These are phyloP conservation scores for Columba livia DNA, from an alignment of 2,113 vertebrate species.

Conservation along the genomic window DNA sequence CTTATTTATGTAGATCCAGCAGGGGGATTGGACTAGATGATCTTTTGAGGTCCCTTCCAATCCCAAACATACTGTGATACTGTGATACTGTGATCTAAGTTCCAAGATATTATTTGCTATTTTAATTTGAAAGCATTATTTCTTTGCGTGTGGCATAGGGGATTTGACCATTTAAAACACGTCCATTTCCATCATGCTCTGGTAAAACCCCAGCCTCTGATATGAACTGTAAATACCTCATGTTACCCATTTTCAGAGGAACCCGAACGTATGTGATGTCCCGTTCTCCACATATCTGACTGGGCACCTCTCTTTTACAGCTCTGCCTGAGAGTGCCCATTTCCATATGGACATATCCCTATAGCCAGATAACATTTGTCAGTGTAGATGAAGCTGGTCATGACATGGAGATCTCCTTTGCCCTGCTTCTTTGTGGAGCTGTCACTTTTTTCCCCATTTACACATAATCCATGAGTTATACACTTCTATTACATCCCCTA, in stretches of 20 bases:
- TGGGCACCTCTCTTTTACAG: background rate
- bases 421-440: background rate
- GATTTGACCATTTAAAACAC: background rate
- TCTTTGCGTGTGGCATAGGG: background rate
- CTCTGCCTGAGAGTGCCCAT: background rate
- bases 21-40: no score
- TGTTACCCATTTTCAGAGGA: background rate
- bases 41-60: no score
- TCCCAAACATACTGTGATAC: no score
- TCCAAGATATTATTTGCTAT: conserved; percentile 43
- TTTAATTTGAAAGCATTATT: background rate
- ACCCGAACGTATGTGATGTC: background rate
- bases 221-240: background rate
- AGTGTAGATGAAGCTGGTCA: background rate
- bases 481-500: background rate
- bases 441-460: background rate
- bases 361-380: background rate
- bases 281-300: background rate
- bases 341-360: background rate
- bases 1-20: conserved; percentile 22
- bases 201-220: background rate
- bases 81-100: no score
- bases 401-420: background rate
- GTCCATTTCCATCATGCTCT: background rate
- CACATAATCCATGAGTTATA: background rate